These are phyloP conservation scores for Rhinoraja longicauda DNA, from an alignment of 2,797 vertebrate species.

Conservation along the genomic window DNA sequence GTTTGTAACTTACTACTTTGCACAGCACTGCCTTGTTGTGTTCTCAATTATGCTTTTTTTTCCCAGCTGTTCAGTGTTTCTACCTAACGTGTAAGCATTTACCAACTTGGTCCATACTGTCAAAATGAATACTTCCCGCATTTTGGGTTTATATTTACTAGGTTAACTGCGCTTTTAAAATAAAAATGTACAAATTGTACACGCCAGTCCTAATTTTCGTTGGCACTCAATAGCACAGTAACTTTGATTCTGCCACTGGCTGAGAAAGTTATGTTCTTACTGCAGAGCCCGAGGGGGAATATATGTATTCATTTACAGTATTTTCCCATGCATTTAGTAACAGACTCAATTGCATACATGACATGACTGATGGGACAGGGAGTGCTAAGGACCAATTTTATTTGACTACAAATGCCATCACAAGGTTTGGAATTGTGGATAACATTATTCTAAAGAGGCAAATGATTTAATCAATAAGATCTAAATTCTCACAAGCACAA, in stretches of 20 bases:
- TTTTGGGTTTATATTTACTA: background rate
- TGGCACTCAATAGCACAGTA: background rate
- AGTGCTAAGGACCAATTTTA: background rate
- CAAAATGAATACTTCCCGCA: background rate
- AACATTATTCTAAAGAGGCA: background rate
- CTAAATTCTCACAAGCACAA: background rate
- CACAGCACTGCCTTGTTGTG: background rate
- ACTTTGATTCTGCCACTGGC: background rate
- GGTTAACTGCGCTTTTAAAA: background rate
- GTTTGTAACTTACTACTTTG: background rate
- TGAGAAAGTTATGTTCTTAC: background rate
- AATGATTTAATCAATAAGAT: slow-evolving; percentile 1
- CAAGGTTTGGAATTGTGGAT: background rate
- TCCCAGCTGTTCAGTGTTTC: background rate
- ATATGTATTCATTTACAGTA: background rate
- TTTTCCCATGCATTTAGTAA: background rate
- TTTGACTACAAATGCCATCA: background rate
- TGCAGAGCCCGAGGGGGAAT: background rate
- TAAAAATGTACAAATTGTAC: background rate
- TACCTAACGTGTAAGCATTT: background rate
- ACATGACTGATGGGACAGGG: background rate
- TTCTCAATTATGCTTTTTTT: background rate
- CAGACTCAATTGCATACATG: background rate
- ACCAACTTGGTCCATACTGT: background rate
- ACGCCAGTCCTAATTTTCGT: background rate